Evolutionary conservation across 2,113 vertebrate genomes (phyloP), one percentile per base, ranked within the genome.

Genomic region (Phylloscopus whistleri): DNA sequence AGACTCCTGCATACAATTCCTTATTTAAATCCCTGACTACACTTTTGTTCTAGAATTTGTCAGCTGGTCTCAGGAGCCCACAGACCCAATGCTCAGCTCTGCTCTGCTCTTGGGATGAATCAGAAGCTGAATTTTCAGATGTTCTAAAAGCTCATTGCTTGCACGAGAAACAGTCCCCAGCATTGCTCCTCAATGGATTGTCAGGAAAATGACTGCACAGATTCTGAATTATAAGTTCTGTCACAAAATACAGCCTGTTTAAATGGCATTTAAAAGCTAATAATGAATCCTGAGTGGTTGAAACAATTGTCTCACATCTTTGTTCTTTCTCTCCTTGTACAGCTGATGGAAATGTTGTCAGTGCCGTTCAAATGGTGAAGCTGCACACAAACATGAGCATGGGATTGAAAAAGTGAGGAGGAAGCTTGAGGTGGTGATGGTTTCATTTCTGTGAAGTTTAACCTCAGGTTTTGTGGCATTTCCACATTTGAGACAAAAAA

Each of bases 361-460:
- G 52, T 21, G 20, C 39, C n/a, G 48, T 77, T 77, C 43, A 89
- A 83, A 87, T 41, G 80, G 52, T 84, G 60, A 68, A 86, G 51
- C 30, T 51, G 44, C 83, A 67, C 39, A 52, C 39, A 60, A 67
- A 56, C 17, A 13, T 0, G 0, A 33, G 33, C 56, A 81, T 13
- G 41, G 27, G 44, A 69, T 1, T 87, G 30, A 60, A 73, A 39
- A 75, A 63, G 27, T 63, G 37, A 80, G 49, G 35, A 90, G 72
- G 94, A 92, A 90, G 70, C 23, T 26, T 73, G 70, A 86, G 67
- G 90, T 27, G 55, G 48, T 24, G 41, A 44, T 67, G 60, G 55
- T 89, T 96, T 92, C 22, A n/a, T 94, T 94, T 96, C 66, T 87
- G 56, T 69, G 68, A 88, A 79, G 35, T 74, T 82, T 46, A 64